Evolutionary conservation across 2,888 invertebrate genomes (phyloP), one percentile per base, ranked within the genome.

Genomic region (Acheta domesticus): DNA sequence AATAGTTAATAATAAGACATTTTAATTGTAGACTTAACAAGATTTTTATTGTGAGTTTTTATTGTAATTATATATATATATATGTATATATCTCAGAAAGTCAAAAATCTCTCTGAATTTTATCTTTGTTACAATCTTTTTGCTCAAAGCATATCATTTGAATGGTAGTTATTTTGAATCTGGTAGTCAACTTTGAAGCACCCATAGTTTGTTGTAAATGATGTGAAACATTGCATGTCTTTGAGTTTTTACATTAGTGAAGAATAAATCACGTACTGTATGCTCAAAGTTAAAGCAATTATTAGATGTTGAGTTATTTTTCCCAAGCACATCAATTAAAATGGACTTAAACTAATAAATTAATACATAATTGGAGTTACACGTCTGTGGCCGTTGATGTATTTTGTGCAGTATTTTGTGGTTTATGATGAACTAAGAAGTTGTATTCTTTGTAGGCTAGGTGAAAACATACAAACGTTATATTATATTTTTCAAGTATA

Each of bases 241-340:
- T 62, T 62, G 62, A 62, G 62, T 62, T 62, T 19, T 62, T 14
- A 62, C 16, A 62, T 19, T 62, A 14, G 62, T 62, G 62, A 62
- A 62, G 62, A 14, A 62, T n/a, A 62, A 62, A 62, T 36, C 62
- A 19, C 62, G 11, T 62, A n/a, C 8, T 62, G n/a, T 62, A 19
- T 19, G n/a, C 62, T 62, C 62, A 62, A 62, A 62, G 62, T 62
- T 62, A 19, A 62, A 16, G 62, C 14, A 62, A 62, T 62, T 62
- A 62, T 19, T 62, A 62, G 62, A 19, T 76, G 12, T 76, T 20
- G 23, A 76, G 76, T 49, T 76, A 48, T 76, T 76, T n/a, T 76
- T 62, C 14, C 62, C 62, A 62, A 62, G 62, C 62, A 62, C 16
- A n/a, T 62, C 62, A 62, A 62, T 62, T 62, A 62, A 62, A 36